Base-by-base conservation (phyloP, 1,140 invertebrate species). In the Aphaenogaster rudis region DNA sequence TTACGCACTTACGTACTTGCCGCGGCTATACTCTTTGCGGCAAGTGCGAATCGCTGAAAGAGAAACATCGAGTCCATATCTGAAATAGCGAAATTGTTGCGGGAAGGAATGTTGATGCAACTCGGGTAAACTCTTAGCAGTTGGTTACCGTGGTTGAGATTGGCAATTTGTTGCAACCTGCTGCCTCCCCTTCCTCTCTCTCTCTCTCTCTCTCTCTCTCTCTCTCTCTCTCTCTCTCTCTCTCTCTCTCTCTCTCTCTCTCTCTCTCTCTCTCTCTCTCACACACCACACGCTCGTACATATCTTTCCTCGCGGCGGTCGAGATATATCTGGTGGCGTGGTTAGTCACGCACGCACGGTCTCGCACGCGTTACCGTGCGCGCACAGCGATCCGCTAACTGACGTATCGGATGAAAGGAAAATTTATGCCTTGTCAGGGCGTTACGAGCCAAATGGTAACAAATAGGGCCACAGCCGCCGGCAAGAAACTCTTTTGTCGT, bases 91-190 rank as follows among this genome's bases (percentile, higher is more conserved):
- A 72, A 91, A 88, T 74, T 72, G 42, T 79, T 66, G 42, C 76
- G 77, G 91, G 81, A 85, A 89, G 86, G 87, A 89, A 93, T 92
- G 91, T 88, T 88, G 82, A 92, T 87, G 86, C 59, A 87, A 88
- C 13, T 76, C 71, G 50, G 50, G 81, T 45, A 64, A 45, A 57
- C 54, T 85, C 69, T 66, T 61, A 36, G 80, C 72, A 77, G 85
- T 45, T 82, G 63, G 57, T 59, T 54, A 67, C 54, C 15, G 54
- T 42, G 86, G 86, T 88, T 61, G 92, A 93, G 92, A 92, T 92
- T 92, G 92, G 88, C 92, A 91, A 92, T 93, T 93, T 92, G 92
- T 92, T 90, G 90, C 86, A 87, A 81, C 72, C 76, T 72, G 71
- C 84, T 66, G 78, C 86, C 74, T 89, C 69, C 39, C 69, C 64